phyloP scores from a whole-genome alignment of 2,888 invertebrate genomes.

The Melanostoma mellinum region DNA sequence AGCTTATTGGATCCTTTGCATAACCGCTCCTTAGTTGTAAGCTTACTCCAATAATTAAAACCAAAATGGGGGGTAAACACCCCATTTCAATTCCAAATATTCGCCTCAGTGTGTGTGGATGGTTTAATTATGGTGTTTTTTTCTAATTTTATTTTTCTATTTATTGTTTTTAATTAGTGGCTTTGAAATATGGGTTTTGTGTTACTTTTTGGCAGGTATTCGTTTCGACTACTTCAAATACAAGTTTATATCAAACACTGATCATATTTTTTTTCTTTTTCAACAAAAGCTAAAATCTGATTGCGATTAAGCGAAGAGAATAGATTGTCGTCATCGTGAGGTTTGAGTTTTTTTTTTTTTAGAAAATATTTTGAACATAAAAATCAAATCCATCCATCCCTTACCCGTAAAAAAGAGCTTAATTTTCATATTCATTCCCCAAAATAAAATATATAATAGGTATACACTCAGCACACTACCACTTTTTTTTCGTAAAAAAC shows the following conservation, averaged over 20 bases:
- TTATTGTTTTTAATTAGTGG: constrained; percentile 19
- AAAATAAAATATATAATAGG: constrained; percentile 34
- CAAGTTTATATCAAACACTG: constrained; percentile 6
- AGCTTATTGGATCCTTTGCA: constrained; percentile 62
- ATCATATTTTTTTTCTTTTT: constrained; percentile 10
- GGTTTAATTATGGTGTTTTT: constrained; percentile 26
- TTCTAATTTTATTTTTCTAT: not conserved
- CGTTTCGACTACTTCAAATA: constrained; percentile 22
- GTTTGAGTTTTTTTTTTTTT: not conserved
- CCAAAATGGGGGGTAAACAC: constrained; percentile 77
- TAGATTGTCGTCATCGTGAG: constrained; percentile 4
- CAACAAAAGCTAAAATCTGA: not conserved
- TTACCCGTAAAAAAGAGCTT: constrained; percentile 48
- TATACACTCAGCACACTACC: constrained; percentile 20
- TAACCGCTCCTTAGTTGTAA: constrained; percentile 44
- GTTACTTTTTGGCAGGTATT: constrained; percentile 19
- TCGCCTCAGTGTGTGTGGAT: constrained; percentile 48
- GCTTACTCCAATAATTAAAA: constrained; percentile 68
- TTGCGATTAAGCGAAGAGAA: constrained; percentile 42
- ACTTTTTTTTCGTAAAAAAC: constrained; percentile 33
- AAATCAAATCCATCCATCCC: constrained; percentile 40
- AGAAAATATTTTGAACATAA: not conserved
- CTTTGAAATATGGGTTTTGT: not conserved
- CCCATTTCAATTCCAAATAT: constrained; percentile 74
- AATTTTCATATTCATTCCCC: constrained; percentile 64